Evolutionary conservation across 1,140 invertebrate genomes (phyloP).

Genomic region (Drosophila dunni): DNA sequence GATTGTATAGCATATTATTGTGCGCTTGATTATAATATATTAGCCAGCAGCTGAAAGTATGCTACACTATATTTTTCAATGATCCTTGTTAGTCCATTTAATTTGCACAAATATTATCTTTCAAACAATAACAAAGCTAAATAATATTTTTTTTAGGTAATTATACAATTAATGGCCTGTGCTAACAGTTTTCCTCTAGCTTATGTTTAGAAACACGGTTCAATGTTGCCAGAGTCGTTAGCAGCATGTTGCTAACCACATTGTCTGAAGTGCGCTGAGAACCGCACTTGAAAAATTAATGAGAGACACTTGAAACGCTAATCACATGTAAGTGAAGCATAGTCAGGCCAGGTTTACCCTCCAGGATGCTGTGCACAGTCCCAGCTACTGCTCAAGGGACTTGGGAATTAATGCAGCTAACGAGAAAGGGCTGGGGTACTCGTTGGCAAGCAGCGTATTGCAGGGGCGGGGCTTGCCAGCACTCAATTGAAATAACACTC

Average conservation of each 20-base stretch:
- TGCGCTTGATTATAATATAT: background rate
- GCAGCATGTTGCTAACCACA: conserved; percentile 61
- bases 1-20: conserved; percentile 35
- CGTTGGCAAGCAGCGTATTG: conserved; percentile 39
- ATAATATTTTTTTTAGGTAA: background rate
- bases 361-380: conserved; percentile 26
- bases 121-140: background rate
- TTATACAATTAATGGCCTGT: background rate
- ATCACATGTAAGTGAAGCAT: conserved; percentile 76
- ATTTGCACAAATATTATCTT: too few species aligned
- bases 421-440: background rate
- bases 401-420: conserved; percentile 29
- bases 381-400: conserved; percentile 5
- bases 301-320: conserved; percentile 77
- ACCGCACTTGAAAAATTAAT: conserved; percentile 80
- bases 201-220: background rate
- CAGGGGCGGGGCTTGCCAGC: conserved; percentile 26
- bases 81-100: too few species aligned
- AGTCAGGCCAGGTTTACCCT: conserved; percentile 41
- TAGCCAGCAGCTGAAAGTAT: background rate
- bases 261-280: conserved; percentile 52
- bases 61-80: background rate
- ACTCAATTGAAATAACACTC: conserved; percentile 19
- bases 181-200: background rate
- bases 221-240: conserved; percentile 37